Percentiles rank a stretch among this genome's conserved stretches.
Evolutionary conservation across 1,140 invertebrate species (phyloP).

Genomic region (Drosophila fuyamai): DNA sequence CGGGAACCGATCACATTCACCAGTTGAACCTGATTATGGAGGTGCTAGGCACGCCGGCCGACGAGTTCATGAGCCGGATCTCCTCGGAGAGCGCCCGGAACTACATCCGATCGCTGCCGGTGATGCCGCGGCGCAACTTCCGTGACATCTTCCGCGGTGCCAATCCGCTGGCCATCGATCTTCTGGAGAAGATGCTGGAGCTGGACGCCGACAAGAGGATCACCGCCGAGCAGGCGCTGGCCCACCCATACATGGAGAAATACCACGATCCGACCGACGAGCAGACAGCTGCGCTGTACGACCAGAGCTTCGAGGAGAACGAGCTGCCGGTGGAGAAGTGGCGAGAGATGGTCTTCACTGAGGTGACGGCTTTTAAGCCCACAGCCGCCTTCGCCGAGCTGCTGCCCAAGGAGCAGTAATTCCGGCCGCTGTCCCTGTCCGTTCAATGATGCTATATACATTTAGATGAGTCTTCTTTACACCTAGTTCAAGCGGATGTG

Average conservation of each 20-base stretch:
- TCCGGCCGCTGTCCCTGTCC: slow-evolving; percentile 32
- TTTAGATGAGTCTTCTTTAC: slow-evolving; percentile 34
- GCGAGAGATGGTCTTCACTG: slow-evolving; percentile 94
- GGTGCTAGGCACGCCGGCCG: slow-evolving; percentile 95
- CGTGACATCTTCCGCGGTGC: slow-evolving; percentile 95
- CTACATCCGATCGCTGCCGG: slow-evolving; percentile 96
- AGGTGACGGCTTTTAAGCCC: slow-evolving; percentile 90
- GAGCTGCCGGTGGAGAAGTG: slow-evolving; percentile 97
- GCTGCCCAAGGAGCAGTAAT: slow-evolving; percentile 55
- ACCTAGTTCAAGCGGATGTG: slow-evolving; percentile 46
- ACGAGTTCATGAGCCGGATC: slow-evolving; percentile 97
- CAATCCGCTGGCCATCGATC: slow-evolving; percentile 96
- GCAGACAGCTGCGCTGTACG: slow-evolving; percentile 94
- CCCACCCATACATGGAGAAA: slow-evolving; percentile 93
- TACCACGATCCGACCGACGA: slow-evolving; percentile 98
- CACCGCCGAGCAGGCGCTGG: slow-evolving; percentile 96
- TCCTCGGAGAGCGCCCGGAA: slow-evolving; percentile 96
- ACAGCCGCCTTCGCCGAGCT: slow-evolving; percentile 81
- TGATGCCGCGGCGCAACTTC: slow-evolving; percentile 96
- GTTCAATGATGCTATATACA: slow-evolving; percentile 40
- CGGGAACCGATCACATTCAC: slow-evolving; percentile 99
- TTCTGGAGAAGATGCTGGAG: slow-evolving; percentile 98
- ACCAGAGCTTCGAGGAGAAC: slow-evolving; percentile 98
- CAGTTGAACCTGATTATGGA: slow-evolving; percentile 98
- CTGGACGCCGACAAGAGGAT: slow-evolving; percentile 97